Evolutionary conservation across 2,113 vertebrate genomes (phyloP).

Genomic region (Brienomyrus longianalis): DNA sequence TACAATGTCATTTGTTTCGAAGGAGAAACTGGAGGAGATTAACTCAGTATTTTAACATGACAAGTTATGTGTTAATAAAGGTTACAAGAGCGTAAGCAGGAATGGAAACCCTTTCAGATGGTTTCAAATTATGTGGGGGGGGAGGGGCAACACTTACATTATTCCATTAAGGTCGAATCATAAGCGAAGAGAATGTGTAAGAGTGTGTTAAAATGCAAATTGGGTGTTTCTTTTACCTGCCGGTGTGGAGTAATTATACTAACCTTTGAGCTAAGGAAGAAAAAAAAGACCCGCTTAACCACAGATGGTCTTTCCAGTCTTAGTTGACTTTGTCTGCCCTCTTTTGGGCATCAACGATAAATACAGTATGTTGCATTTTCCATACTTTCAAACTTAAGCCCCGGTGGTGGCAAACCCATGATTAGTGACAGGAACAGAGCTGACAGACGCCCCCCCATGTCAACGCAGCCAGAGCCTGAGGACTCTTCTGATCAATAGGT

Average conservation of each 20-base stretch:
- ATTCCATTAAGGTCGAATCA: neutral
- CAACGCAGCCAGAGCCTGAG: neutral
- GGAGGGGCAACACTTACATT: neutral
- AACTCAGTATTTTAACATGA: neutral
- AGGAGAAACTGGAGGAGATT: neutral
- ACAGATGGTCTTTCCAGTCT: conserved; percentile 1
- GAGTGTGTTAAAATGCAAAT: conserved; percentile 13
- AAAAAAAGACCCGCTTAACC: conserved; percentile 2
- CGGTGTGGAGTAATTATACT: neutral
- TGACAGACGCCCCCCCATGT: neutral
- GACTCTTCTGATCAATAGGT: neutral
- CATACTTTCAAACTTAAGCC: neutral
- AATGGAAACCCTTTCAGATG: neutral
- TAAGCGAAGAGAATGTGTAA: neutral
- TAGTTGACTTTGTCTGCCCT: conserved; percentile 22
- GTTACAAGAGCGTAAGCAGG: neutral
- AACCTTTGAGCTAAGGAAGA: neutral
- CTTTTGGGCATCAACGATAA: conserved; percentile 28
- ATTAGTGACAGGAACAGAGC: neutral
- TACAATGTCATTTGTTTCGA: neutral
- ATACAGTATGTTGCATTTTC: neutral
- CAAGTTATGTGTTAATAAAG: neutral
- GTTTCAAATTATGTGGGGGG: neutral
- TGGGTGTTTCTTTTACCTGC: neutral
- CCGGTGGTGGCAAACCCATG: neutral